Base-by-base conservation (phyloP, 2,113 vertebrate genomes). In the Salvelinus alpinus region DNA sequence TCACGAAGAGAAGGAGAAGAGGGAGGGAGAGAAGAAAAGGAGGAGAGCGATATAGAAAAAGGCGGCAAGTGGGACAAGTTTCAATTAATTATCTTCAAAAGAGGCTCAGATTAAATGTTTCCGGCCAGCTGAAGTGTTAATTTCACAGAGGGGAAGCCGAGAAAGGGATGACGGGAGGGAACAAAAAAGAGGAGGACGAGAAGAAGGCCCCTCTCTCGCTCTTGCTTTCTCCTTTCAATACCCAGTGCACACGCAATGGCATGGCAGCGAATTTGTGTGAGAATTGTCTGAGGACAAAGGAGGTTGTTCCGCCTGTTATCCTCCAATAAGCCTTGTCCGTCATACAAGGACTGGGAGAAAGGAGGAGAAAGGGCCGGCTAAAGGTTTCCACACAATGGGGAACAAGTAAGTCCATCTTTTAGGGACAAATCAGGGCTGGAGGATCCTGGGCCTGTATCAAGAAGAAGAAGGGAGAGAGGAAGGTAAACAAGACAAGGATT, bases 371-470 rank as follows among this genome's bases (percentile, higher is more conserved):
- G 95, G 95, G 92, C 91, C 89, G 93, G 97, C 95, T 95, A 96
- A 97, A 96, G 97, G 94, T 96, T 95, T 95, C 93, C 93, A 95
- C 95, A 99, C 97, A 99, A 99, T 97, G 95, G 95, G 92, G 94
- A 98, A 99, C 98, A 98, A 98, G 97, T 95, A 96, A 97, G 96
- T 95, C 96, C 95, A 96, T 97, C 97, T 99, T 96, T 98, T 95
- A 95, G 96, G 92, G 92, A 96, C 94, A 96, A 96, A 95, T 96
- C 95, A 95, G 96, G 51, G 93, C 94, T 94, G 91, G 91, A 96
- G 95, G 94, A 93, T 97, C 95, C 95, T 94, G 91, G 85, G 93
- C 94, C 94, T 94, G 92, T 95, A 97, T 95, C 95, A 95, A 95
- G 96, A 93, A 94, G 94, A 95, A 87, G 78, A 80, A 85, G 73